phyloP scores from a whole-genome alignment of 2,888 invertebrate species.

The Cephus sareptanus region DNA sequence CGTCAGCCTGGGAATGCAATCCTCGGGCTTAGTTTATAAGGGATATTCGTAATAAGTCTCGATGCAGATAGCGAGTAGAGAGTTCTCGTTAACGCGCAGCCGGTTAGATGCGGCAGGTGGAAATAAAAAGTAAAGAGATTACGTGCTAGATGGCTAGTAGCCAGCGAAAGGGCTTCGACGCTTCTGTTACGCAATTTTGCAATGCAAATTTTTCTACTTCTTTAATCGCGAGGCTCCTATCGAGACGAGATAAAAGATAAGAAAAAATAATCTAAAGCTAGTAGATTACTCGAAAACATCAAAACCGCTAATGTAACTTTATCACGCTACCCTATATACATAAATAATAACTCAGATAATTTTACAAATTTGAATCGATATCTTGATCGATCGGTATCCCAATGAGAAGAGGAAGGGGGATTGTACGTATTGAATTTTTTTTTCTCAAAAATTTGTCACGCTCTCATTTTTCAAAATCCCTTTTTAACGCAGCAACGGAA shows the following conservation, averaged over 20 bases:
- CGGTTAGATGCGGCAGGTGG: conserved; percentile 7
- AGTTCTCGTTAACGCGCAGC: not conserved
- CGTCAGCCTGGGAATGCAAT: not conserved
- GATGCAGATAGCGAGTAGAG: not conserved
- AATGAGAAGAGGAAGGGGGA: not conserved
- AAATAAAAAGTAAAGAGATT: not conserved
- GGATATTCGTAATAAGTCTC: conserved; percentile 2
- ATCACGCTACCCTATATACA: not conserved
- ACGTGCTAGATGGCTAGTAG: not conserved
- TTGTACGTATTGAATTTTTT: not conserved
- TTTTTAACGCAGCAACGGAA: not conserved
- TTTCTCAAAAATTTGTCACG: not conserved
- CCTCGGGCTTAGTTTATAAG: not conserved
- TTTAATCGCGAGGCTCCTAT: not conserved
- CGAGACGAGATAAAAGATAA: not conserved
- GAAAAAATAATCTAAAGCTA: not conserved
- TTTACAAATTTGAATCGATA: not conserved
- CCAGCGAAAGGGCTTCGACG: not conserved
- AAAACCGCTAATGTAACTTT: not conserved
- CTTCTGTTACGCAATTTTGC: not conserved
- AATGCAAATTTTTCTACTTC: not conserved
- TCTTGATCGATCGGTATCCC: not conserved
- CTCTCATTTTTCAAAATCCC: not conserved
- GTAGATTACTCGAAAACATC: not conserved
- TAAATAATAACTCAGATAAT: not conserved